Percentiles rank a stretch among this genome's conserved stretches.
Evolutionary conservation across 2,888 invertebrate genomes (phyloP).

Genomic region (Cosmia pyralina): DNA sequence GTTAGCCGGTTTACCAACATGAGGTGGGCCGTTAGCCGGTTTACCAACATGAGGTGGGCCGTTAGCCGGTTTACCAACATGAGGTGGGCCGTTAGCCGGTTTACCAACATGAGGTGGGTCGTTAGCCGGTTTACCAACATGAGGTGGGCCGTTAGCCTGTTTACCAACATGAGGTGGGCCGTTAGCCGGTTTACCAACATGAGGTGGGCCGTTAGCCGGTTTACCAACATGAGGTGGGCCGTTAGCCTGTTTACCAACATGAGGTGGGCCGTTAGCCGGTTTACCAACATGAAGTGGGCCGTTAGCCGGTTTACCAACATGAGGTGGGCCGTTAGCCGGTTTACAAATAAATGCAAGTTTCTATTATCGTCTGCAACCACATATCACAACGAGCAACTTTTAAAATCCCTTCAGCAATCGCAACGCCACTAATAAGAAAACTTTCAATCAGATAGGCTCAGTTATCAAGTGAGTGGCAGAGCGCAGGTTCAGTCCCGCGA

Average conservation of each 20-base stretch:
- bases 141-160: no score
- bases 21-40: no score
- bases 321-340: not conserved
- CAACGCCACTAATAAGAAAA: constrained; percentile 64
- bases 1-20: not conserved
- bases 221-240: no score
- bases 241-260: not conserved
- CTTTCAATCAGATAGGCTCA: constrained; percentile 64
- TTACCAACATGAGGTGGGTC: no score
- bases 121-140: not conserved
- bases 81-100: no score
- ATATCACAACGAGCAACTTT: constrained; percentile 13
- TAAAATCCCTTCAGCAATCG: constrained; percentile 35
- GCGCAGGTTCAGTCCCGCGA: constrained; percentile 68
- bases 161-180: no score
- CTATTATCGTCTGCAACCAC: not conserved
- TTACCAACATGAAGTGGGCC: no score
- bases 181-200: not conserved
- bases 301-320: not conserved
- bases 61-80: not conserved
- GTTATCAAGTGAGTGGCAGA: constrained; percentile 31
- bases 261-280: no score
- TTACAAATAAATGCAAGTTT: not conserved
- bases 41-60: no score
- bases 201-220: no score